Evolutionary conservation across 2,888 invertebrate species (phyloP).

Genomic region (Branchipolynoe longqiensis): DNA sequence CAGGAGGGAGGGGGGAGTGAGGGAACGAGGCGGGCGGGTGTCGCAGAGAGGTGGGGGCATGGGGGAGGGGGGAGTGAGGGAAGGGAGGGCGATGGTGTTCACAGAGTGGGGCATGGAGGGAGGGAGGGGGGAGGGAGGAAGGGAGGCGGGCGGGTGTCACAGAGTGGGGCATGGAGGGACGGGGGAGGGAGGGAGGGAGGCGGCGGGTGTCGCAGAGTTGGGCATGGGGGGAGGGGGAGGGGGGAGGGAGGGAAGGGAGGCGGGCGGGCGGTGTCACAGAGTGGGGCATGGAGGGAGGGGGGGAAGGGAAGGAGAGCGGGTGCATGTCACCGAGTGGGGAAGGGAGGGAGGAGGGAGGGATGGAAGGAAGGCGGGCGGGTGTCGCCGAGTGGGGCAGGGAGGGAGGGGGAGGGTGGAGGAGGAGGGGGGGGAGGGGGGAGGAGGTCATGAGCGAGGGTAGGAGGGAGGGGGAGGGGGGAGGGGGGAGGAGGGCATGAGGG

Average conservation of each 20-base stretch:
- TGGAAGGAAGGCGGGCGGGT: neutral
- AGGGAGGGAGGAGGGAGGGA: constrained; percentile 22
- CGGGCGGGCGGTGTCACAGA: constrained; percentile 20
- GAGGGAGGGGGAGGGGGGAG: neutral
- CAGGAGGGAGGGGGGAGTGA: neutral
- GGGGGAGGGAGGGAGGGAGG: neutral
- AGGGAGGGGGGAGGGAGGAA: neutral
- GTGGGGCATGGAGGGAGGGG: constrained; percentile 31
- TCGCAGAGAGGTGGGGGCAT: neutral
- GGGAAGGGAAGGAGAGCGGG: constrained; percentile 33
- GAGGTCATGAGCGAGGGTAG: neutral
- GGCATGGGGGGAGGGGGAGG: constrained; percentile 31
- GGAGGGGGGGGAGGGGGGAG: neutral
- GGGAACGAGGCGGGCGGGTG: neutral
- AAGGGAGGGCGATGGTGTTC: neutral
- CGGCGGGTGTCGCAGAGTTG: constrained; percentile 26
- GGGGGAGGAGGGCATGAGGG: neutral
- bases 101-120: neutral
- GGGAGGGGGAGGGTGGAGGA: neutral
- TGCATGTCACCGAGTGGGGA: constrained; percentile 1
- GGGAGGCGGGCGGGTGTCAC: neutral
- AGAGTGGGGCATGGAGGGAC: neutral
- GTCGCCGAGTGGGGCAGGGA: constrained; percentile 5
- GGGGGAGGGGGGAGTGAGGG: neutral
- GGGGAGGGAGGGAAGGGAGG: constrained; percentile 36